Conservation (phyloP, 2,888 invertebrate species). For the Orthosia gracilis region DNA sequence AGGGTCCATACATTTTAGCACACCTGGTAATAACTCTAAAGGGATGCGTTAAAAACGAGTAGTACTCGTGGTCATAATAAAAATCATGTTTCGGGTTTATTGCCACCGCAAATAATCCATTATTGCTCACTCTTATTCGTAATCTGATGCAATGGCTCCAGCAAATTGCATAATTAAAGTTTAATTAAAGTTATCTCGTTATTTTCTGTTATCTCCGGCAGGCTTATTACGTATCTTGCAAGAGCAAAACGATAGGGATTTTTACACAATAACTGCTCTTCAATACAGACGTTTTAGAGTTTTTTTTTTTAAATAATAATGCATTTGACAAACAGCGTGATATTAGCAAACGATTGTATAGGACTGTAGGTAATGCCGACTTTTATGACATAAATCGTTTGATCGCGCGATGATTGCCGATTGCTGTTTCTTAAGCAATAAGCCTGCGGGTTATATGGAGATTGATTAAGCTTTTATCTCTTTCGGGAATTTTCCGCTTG, state of each 20-base stretch:
- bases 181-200: conserved; percentile 5
- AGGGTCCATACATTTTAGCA: conserved; percentile 25
- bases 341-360: too few species aligned
- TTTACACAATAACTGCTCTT: too few species aligned
- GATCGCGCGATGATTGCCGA: too few species aligned
- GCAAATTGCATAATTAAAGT: conserved; percentile 38
- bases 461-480: conserved; percentile 1
- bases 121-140: conserved; percentile 39
- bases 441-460: background rate
- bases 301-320: too few species aligned
- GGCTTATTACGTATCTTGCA: too few species aligned
- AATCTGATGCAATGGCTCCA: conserved; percentile 42
- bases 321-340: too few species aligned
- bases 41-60: conserved; percentile 21
- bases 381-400: too few species aligned
- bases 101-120: conserved; percentile 35
- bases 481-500: background rate
- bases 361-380: too few species aligned
- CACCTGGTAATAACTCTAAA: conserved; percentile 7
- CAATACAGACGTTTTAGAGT: too few species aligned
- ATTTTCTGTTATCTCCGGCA: background rate
- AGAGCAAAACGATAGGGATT: too few species aligned
- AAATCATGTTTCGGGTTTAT: conserved; percentile 37
- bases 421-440: too few species aligned
- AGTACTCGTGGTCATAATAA: conserved; percentile 36